Conservation (phyloP, 2,113 vertebrate genomes). For the Sinocyclocheilus rhinocerous region DNA sequence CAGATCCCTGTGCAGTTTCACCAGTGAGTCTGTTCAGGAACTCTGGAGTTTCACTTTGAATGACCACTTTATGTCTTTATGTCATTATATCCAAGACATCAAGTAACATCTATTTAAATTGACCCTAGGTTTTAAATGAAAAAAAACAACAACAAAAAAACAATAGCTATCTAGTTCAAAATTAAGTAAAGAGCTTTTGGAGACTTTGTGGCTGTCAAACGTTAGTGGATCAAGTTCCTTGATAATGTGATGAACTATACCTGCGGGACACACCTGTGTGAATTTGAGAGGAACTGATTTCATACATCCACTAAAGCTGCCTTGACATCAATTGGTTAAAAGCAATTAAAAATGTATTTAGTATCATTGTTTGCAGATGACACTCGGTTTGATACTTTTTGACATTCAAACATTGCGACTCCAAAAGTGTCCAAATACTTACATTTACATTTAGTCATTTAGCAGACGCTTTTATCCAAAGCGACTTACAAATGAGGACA, state of each 20-base stretch:
- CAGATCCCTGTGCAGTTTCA: constrained; percentile 48
- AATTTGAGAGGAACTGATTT: background rate
- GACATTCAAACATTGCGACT: background rate
- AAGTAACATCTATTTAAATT: background rate
- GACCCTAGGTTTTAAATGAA: background rate
- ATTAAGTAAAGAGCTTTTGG: background rate
- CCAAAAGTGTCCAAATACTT: background rate
- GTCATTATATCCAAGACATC: background rate
- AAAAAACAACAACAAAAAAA: background rate
- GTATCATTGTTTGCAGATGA: background rate
- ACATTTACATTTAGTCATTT: too few species aligned
- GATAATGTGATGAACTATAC: background rate
- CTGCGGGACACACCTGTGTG: background rate
- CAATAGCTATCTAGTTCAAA: background rate
- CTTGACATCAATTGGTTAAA: background rate
- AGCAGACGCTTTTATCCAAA: too few species aligned
- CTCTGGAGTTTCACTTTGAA: constrained; percentile 5
- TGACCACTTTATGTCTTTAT: background rate
- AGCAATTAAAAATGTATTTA: background rate
- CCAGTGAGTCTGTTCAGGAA: background rate
- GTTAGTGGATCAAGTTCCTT: background rate
- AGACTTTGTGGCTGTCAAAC: background rate
- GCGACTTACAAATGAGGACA: too few species aligned
- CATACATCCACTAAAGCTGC: background rate
- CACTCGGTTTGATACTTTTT: background rate